Conservation (phyloP, 1,140 invertebrate genomes). For the Neodiprion lecontei region DNA sequence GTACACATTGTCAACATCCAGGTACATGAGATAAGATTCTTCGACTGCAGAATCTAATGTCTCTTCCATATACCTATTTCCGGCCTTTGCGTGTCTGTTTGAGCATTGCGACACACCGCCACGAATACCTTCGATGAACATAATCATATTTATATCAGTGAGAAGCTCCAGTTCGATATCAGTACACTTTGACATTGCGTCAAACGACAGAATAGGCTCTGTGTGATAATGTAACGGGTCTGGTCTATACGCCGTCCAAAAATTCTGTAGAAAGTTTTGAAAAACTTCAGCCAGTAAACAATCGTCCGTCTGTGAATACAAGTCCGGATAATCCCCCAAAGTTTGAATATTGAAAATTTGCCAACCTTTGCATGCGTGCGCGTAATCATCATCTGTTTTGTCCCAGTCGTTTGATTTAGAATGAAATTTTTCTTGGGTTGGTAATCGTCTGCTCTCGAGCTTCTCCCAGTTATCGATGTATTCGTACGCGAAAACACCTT, state of each 20-base stretch:
- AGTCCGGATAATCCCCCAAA: slow-evolving; percentile 52
- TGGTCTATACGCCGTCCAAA: too few relatives aligned
- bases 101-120: slow-evolving; percentile 37
- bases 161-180: too few relatives aligned
- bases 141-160: too few relatives aligned
- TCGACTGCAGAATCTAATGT: slow-evolving; percentile 29
- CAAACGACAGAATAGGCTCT: too few relatives aligned
- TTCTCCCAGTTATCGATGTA: slow-evolving; percentile 40
- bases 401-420: slow-evolving; percentile 39
- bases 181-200: too few relatives aligned
- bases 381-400: slow-evolving; percentile 47
- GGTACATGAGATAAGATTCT: slow-evolving; percentile 36
- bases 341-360: slow-evolving; percentile 45
- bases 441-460: slow-evolving; percentile 39
- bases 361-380: slow-evolving; percentile 52
- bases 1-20: slow-evolving; percentile 51
- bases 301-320: slow-evolving; percentile 58
- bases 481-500: too few relatives aligned
- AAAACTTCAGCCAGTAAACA: slow-evolving; percentile 37
- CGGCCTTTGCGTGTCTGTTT: too few relatives aligned
- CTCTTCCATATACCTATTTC: neutral
- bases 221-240: too few relatives aligned
- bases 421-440: slow-evolving; percentile 47
- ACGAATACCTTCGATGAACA: slow-evolving; percentile 34
- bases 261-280: too few relatives aligned